Conservation (phyloP, 2,113 vertebrate species). For the Oostethus manadensis region DNA sequence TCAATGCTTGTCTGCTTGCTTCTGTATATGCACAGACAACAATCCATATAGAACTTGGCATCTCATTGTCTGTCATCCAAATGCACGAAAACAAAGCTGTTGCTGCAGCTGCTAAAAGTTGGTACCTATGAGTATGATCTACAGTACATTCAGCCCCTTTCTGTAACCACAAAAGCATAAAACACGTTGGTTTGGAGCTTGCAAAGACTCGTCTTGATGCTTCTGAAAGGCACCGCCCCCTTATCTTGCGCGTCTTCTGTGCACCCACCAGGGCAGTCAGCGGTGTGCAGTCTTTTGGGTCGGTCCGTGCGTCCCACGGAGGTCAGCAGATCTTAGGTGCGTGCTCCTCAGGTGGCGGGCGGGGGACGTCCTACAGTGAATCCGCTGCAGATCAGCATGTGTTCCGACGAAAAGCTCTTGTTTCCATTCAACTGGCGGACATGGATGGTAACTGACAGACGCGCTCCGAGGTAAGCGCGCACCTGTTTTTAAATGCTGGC, state of each 20-base stretch:
- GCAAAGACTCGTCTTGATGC: not conserved
- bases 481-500: not conserved
- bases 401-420: conserved; percentile 15
- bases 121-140: too few species aligned
- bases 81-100: too few species aligned
- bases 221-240: not conserved
- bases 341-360: conserved; percentile 4
- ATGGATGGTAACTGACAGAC: conserved; percentile 28
- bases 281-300: not conserved
- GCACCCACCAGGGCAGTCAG: conserved; percentile 5
- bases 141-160: too few species aligned
- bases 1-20: too few species aligned
- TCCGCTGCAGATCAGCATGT: conserved; percentile 23
- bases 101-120: too few species aligned
- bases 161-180: not conserved
- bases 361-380: conserved; percentile 8
- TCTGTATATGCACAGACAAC: too few species aligned
- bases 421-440: conserved; percentile 13
- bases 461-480: conserved; percentile 41
- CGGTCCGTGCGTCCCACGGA: conserved; percentile 17
- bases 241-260: not conserved
- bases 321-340: not conserved
- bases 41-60: too few species aligned
- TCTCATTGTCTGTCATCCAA: too few species aligned
- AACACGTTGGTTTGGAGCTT: not conserved